Conservation (phyloP, 1,140 invertebrate genomes). For the Maconellicoccus hirsutus region DNA sequence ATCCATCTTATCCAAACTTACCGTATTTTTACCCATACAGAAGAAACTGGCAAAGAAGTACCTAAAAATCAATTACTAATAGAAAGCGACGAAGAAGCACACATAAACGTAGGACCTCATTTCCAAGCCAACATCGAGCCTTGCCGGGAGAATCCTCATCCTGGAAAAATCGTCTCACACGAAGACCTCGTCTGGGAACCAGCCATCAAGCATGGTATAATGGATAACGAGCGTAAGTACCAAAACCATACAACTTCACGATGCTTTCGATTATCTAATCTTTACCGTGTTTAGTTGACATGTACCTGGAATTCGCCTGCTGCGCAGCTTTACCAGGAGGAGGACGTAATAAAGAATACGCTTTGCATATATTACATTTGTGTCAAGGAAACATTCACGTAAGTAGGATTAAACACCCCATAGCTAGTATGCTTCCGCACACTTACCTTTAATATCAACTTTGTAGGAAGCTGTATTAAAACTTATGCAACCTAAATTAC, state of each 20-base stretch:
- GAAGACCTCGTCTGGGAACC: constrained; percentile 82
- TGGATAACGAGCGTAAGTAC: constrained; percentile 57
- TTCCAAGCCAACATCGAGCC: constrained; percentile 76
- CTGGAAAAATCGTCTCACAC: constrained; percentile 38
- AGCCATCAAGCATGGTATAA: constrained; percentile 52
- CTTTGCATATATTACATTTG: constrained; percentile 77
- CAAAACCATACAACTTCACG: not conserved
- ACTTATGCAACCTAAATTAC: constrained; percentile 62
- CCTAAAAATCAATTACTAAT: constrained; percentile 11
- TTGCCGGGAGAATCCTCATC: constrained; percentile 27
- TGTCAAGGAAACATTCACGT: constrained; percentile 78
- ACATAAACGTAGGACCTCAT: constrained; percentile 81
- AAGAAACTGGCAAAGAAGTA: constrained; percentile 22
- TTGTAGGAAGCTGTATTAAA: constrained; percentile 64
- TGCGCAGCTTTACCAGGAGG: constrained; percentile 79
- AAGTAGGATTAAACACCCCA: constrained; percentile 30
- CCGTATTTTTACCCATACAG: not conserved
- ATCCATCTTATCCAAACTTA: too few species aligned
- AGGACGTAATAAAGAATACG: constrained; percentile 88
- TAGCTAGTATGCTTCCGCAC: too few species aligned
- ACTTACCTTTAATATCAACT: not conserved
- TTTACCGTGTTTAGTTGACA: constrained; percentile 45
- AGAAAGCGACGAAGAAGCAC: constrained; percentile 43
- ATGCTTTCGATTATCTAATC: not conserved
- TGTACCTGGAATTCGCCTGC: constrained; percentile 86